Evolutionary conservation across 2,888 invertebrate species (phyloP), one percentile per base, ranked within the genome.

Genomic region (Eledone cirrhosa): DNA sequence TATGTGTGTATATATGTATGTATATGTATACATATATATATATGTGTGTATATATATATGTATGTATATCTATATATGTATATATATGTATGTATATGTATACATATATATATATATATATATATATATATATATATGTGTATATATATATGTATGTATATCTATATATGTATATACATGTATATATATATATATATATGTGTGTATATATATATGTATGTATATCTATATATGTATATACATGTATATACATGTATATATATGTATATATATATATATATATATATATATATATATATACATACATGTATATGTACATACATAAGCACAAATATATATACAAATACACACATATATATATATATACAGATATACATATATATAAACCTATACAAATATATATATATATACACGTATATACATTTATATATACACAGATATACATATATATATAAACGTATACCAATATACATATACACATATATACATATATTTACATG

Each of bases 281-380:
- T 63, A 13, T 22, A 63, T 63, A 1, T 22, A 63, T 22, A 4
- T 22, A 63, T 4, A 2, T n/a, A 63, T 22, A n/a, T 22, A 63
- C 1, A n/a, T 22, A n/a, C 14, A n/a, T 24, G 27, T 14, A 63
- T 22, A 63, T 22, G 14, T 22, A n/a, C 14, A 63, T 14, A n/a
- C 24, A 63, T 4, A 63, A 2, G 14, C 63, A 65, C n/a, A n/a
- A 7, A 65, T 24, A 24, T 65, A 65, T 24, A 22, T 24, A 65
- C 27, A 24, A 2, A 24, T 24, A 65, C 27, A 65, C 16, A 16
- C 16, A 4, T 22, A 3, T 16, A 24, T 65, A 65, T 65, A 65
- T 65, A 65, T 24, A 65, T 24, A 65, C n/a, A n/a, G n/a, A n/a
- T n/a, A n/a, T n/a, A n/a, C 27, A 63, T 63, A 63, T n/a, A n/a